A percentile compares a stretch with the other conserved stretches of the same genome.
These are phyloP conservation scores for Rhabdomys dilectus DNA, from an alignment of 2,113 vertebrate genomes.

Conservation along the genomic window DNA sequence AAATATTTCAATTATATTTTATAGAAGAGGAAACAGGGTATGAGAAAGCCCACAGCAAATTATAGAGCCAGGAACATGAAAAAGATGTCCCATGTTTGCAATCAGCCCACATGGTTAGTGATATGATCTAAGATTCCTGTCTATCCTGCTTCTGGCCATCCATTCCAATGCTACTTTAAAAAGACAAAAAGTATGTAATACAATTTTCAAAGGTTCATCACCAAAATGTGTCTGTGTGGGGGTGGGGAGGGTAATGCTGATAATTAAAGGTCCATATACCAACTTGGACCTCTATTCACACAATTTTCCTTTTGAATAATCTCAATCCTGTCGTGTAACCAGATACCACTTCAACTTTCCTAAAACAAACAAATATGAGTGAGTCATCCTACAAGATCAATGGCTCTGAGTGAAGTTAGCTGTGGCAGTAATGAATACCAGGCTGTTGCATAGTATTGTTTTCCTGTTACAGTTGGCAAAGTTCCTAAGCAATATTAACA, in stretches of 20 bases:
- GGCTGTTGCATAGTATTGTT: background rate
- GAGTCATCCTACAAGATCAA: constrained; percentile 53
- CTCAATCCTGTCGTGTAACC: background rate
- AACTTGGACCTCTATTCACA: constrained; percentile 8
- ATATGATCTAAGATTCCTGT: background rate
- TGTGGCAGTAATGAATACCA: constrained; percentile 47
- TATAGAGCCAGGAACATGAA: background rate
- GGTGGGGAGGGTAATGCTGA: background rate
- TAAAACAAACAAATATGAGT: constrained; percentile 55
- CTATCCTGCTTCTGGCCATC: background rate
- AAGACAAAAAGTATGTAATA: background rate
- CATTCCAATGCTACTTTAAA: constrained; percentile 8
- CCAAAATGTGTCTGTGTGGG: background rate
- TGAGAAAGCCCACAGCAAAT: background rate
- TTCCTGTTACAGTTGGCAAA: constrained; percentile 3
- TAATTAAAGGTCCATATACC: background rate
- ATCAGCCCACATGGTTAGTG: background rate
- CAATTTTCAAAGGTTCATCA: constrained; percentile 20
- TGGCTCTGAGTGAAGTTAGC: constrained; percentile 5
- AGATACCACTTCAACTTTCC: constrained; percentile 22
- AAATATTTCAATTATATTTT: background rate
- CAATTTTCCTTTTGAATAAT: constrained; percentile 11
- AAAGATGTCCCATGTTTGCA: background rate
- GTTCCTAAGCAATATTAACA: constrained; percentile 45
- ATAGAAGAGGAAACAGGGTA: constrained; percentile 7